Conservation (phyloP, 2,888 invertebrate genomes). For the Reticulitermes lucifugus region DNA sequence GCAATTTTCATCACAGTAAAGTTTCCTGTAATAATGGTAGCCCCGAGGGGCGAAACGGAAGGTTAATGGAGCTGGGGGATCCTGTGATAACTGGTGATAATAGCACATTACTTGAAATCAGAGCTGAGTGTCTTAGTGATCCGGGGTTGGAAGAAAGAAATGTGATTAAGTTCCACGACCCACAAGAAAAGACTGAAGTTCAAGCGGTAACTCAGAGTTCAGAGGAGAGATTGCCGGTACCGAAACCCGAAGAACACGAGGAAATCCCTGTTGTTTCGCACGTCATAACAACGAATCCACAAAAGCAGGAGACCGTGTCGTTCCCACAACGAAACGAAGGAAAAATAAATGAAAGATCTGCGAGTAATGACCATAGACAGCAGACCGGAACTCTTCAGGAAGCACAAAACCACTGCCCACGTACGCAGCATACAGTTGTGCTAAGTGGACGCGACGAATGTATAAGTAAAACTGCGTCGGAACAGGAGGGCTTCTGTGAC, state of each 20-base stretch:
- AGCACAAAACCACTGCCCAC: neutral
- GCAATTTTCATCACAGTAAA: neutral
- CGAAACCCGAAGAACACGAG: neutral
- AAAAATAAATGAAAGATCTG: neutral
- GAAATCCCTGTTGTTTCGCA: conserved; percentile 10
- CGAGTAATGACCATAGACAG: neutral
- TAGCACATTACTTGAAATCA: neutral
- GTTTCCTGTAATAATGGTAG: neutral
- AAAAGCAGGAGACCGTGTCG: conserved; percentile 28
- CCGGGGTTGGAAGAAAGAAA: neutral
- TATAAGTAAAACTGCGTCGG: neutral
- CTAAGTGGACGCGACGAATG: conserved; percentile 26
- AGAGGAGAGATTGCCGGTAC: neutral
- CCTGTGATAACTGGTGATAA: neutral
- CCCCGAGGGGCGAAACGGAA: neutral
- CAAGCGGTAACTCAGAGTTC: neutral
- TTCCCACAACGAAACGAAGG: conserved; percentile 30
- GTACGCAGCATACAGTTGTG: conserved; percentile 28
- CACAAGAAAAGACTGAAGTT: conserved; percentile 1
- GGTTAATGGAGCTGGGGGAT: neutral
- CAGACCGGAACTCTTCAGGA: conserved; percentile 3
- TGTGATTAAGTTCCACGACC: neutral
- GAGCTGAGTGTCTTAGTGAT: neutral
- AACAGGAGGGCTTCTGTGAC: neutral
- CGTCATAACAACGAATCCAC: conserved; percentile 28